phyloP scores from a whole-genome alignment of 1,140 invertebrate genomes.

The Tigriopus japonicus region DNA sequence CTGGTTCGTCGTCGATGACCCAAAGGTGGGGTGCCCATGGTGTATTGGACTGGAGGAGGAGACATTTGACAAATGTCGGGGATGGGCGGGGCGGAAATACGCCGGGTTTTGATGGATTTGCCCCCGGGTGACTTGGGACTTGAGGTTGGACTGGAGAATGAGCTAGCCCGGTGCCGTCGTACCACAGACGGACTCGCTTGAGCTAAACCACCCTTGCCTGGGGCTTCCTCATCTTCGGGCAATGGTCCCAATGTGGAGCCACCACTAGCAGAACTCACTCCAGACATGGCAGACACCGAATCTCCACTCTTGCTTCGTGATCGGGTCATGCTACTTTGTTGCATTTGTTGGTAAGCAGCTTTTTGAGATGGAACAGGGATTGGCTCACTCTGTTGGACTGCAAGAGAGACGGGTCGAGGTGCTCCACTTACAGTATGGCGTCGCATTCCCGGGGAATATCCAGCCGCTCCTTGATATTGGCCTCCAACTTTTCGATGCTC shows the following conservation, averaged over 20 bases:
- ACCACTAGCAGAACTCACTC: conserved; percentile 7
- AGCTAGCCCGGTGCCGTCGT: background rate
- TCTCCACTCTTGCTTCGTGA: background rate
- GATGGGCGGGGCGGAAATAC: conserved; percentile 1
- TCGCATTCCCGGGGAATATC: conserved; percentile 3
- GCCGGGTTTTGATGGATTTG: background rate
- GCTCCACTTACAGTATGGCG: background rate
- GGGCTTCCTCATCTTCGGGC: conserved; percentile 4
- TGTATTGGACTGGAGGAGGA: conserved; percentile 4
- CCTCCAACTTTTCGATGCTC: background rate
- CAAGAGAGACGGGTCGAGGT: background rate
- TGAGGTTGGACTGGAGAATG: background rate
- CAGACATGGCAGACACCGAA: conserved; percentile 9
- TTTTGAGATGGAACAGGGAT: conserved; percentile 49
- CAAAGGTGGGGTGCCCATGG: conserved; percentile 13
- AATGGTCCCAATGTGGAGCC: conserved; percentile 10
- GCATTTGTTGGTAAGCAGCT: conserved; percentile 31
- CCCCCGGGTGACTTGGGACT: background rate
- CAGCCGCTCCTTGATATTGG: background rate
- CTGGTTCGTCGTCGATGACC: conserved; percentile 7
- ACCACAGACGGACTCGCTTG: background rate
- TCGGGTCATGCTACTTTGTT: conserved; percentile 20
- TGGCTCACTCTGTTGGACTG: background rate
- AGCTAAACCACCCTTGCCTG: background rate
- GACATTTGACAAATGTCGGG: conserved; percentile 7